Conservation (phyloP, 2,797 vertebrate genomes). For the Pseudochirops cupreus region DNA sequence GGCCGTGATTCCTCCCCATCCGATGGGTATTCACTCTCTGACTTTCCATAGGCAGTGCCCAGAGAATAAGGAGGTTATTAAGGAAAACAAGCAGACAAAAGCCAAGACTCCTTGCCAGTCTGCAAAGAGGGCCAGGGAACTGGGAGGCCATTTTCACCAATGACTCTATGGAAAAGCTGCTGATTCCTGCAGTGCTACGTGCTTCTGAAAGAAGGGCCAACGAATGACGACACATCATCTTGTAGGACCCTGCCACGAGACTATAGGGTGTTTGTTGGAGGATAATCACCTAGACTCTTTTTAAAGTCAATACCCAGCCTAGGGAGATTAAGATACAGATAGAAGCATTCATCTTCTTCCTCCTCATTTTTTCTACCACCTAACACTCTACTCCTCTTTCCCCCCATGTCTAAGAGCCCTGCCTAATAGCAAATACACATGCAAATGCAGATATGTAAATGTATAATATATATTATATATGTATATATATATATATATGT, state of each 20-base stretch:
- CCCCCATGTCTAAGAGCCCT: background rate
- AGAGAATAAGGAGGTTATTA: slow-evolving; percentile 36
- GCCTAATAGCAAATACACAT: background rate
- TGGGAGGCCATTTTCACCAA: slow-evolving; percentile 16
- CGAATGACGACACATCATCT: slow-evolving; percentile 11
- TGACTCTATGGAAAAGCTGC: slow-evolving; percentile 40
- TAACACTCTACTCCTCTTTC: background rate
- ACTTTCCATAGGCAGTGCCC: slow-evolving; percentile 29
- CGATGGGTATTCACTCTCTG: background rate
- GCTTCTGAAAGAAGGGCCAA: slow-evolving; percentile 13
- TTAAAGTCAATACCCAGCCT: background rate
- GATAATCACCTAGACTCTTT: background rate
- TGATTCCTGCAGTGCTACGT: slow-evolving; percentile 28
- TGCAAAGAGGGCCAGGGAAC: slow-evolving; percentile 33
- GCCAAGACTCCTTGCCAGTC: background rate
- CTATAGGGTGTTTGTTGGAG: background rate
- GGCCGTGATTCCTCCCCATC: background rate
- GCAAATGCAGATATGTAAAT: no score
- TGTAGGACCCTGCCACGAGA: background rate
- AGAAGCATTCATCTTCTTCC: background rate
- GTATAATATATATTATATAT: background rate
- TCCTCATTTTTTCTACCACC: background rate
- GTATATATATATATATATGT: no score
- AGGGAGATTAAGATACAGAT: background rate
- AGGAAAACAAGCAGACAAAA: slow-evolving; percentile 3